phyloP scores from a whole-genome alignment of 2,888 invertebrate genomes.

The Aphidoletes aphidimyza region DNA sequence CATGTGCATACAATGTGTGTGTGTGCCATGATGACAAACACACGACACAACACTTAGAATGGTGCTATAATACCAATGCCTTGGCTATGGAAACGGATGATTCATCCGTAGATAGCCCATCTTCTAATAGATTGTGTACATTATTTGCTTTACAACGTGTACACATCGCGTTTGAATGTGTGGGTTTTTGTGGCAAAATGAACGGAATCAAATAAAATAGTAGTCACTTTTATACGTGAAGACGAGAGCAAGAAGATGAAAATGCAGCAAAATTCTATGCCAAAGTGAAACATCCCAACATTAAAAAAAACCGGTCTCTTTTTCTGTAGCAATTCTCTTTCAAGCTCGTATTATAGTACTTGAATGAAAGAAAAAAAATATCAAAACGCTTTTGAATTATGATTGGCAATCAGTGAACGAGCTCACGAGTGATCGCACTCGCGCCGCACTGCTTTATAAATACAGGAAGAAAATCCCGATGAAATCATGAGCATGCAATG shows the following conservation, averaged over 20 bases:
- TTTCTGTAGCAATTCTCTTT: slow-evolving; percentile 31
- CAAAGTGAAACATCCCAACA: not conserved
- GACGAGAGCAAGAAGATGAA: not conserved
- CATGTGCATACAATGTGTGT: not conserved
- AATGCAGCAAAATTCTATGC: slow-evolving; percentile 24
- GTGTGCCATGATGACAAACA: not conserved
- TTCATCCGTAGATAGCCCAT: slow-evolving; percentile 18
- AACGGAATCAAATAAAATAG: not conserved
- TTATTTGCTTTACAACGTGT: slow-evolving; percentile 41
- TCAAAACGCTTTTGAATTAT: not conserved
- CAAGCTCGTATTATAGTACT: not conserved
- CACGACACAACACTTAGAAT: not conserved
- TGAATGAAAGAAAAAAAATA: not conserved
- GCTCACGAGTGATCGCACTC: no score
- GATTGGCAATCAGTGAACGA: slow-evolving; percentile 21
- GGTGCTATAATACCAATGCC: no score
- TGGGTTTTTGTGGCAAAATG: not conserved
- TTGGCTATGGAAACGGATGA: slow-evolving; percentile 1
- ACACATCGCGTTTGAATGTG: not conserved
- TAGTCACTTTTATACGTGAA: not conserved
- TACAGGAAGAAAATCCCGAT: slow-evolving; percentile 46
- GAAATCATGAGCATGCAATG: not conserved
- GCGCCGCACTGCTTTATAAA: no score
- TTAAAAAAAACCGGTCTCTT: slow-evolving; percentile 25
- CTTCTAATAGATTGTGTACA: slow-evolving; percentile 42